Evolutionary conservation across 2,888 invertebrate genomes (phyloP).

Genomic region (Kuschelorhynchus macadamiae): DNA sequence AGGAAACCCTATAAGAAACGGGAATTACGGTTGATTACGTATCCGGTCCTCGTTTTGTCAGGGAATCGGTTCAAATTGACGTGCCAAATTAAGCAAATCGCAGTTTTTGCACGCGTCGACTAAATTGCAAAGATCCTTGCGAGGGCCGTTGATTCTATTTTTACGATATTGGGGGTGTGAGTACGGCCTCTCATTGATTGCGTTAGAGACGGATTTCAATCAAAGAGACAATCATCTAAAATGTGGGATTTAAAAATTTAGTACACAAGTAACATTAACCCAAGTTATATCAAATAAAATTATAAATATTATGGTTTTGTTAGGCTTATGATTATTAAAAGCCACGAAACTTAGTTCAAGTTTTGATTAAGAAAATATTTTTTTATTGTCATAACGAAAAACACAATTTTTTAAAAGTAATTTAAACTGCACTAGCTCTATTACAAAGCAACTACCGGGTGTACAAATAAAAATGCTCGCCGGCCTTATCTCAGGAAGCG

Average conservation of each 20-base stretch:
- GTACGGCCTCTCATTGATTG: constrained; percentile 40
- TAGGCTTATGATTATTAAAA: no score
- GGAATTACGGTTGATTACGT: constrained; percentile 44
- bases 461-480: no score
- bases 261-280: no score
- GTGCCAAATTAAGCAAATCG: constrained; percentile 47
- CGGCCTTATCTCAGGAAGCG: no score
- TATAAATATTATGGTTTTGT: no score
- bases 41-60: constrained; percentile 31
- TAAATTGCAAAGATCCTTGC: constrained; percentile 41
- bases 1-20: constrained; percentile 40
- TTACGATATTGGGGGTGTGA: constrained; percentile 44
- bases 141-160: constrained; percentile 43
- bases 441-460: no score
- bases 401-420: no score
- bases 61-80: constrained; percentile 41
- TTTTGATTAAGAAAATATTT: no score
- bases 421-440: no score
- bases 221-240: constrained; percentile 5
- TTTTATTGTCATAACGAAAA: no score
- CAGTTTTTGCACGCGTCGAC: constrained; percentile 49
- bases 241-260: constrained; percentile 1
- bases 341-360: no score
- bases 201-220: constrained; percentile 28
- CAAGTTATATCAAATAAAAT: no score